A percentile compares a stretch with the other conserved stretches of the same genome.
Conservation (phyloP, 2,113 vertebrate species). For the Saguinus midas region DNA sequence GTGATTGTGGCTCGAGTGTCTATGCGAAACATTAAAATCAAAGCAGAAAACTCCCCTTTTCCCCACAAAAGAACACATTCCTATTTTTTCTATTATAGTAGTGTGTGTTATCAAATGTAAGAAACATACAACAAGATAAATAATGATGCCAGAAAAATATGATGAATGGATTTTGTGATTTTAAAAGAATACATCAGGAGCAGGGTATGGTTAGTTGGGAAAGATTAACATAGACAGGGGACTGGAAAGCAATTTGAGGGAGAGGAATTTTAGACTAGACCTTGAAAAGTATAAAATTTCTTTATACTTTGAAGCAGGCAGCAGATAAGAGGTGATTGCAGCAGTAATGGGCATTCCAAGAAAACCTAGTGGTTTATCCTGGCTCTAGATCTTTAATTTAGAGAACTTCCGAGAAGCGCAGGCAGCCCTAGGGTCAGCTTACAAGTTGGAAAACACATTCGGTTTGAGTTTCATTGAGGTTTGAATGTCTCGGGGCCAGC, state of each 20-base stretch:
- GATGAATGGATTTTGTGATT: neutral
- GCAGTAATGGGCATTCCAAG: conserved; percentile 33
- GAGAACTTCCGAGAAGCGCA: conserved; percentile 55
- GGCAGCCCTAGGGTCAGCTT: conserved; percentile 35
- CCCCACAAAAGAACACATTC: neutral
- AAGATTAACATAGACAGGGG: neutral
- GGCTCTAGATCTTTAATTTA: conserved; percentile 30
- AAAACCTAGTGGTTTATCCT: conserved; percentile 59
- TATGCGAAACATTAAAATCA: neutral
- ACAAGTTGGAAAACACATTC: conserved; percentile 17
- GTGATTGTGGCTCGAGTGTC: neutral
- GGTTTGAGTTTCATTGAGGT: conserved; percentile 67
- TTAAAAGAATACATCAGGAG: neutral
- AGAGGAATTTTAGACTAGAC: neutral
- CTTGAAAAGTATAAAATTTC: neutral
- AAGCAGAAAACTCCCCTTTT: neutral
- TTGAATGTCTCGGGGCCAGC: conserved; percentile 47
- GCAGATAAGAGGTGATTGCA: conserved; percentile 25
- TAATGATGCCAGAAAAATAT: neutral
- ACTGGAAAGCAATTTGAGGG: neutral
- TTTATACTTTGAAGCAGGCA: neutral
- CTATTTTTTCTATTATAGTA: neutral
- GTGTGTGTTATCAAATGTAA: neutral
- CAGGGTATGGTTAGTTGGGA: neutral
- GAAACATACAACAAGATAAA: neutral